Evolutionary conservation across 1,140 invertebrate genomes (phyloP), one percentile per base, ranked within the genome.

Genomic region (Drosophila pruinosa): DNA sequence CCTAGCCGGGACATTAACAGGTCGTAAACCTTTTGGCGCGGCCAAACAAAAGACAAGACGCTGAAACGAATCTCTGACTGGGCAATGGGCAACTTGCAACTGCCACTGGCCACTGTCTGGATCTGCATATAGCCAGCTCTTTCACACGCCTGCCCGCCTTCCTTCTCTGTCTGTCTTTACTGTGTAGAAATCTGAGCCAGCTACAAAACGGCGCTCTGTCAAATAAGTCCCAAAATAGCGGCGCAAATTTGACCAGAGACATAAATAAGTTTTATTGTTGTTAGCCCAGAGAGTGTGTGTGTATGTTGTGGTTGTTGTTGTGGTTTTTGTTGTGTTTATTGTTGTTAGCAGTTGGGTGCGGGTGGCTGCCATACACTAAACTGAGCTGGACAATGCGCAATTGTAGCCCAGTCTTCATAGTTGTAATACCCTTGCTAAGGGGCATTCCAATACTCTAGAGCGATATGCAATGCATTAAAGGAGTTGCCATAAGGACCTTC

Each of bases 211-310:
- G 41, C 50, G 73, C 77, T 86, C 80, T 89, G 86, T 89, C 85
- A 89, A 89, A 89, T 89, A 80, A 89, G 86, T 85, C 61, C 67
- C 77, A 81, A 86, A 83, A 86, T 89, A 89, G 77, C 80, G 73
- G 62, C 70, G 71, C 74, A 89, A 89, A 89, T 86, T 89, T 89
- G 80, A 77, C 80, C 80, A 89, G 53, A 67, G 76, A 89, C 86
- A 89, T 89, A 89, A 89, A 89, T 89, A 89, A 89, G 77, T 89
- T 89, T 89, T 86, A 89, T 89, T 89, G 85, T 89, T 89, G 62
- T 58, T 41, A 26, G 34, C 19, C 59, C 28, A 24, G 6, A 15
- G 24, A 31, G 8, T 50, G 14, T 28, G 24, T 4, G 8, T 14
- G 26, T 31, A n/a, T 24, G 10, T 54, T 24, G 61, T 56, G 15